Evolutionary conservation across 2,113 vertebrate genomes (phyloP).

Genomic region (Marcusenius ussheri): DNA sequence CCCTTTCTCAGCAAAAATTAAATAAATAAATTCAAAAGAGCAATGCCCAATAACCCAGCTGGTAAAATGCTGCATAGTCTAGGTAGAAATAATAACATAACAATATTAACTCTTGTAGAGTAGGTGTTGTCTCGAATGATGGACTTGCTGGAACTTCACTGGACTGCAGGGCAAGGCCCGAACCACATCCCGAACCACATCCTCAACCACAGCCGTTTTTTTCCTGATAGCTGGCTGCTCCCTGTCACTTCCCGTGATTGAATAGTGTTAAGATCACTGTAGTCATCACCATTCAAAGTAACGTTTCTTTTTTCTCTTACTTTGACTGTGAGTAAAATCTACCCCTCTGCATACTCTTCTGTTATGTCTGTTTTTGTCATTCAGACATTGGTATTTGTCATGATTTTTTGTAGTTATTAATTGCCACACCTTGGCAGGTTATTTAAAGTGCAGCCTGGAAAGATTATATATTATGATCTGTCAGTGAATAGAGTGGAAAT

Average conservation of each 20-base stretch:
- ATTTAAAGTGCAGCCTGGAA: neutral
- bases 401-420: neutral
- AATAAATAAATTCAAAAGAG: neutral
- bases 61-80: neutral
- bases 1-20: neutral
- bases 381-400: neutral
- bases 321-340: neutral
- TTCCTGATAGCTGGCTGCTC: constrained; percentile 1
- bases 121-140: neutral
- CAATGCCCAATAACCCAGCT: neutral
- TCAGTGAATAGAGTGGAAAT: neutral
- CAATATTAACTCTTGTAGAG: neutral
- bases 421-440: neutral
- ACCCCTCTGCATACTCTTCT: neutral
- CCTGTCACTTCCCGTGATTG: neutral
- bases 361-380: neutral
- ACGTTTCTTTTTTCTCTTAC: neutral
- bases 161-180: neutral
- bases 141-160: neutral
- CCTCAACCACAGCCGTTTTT: neutral
- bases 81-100: neutral
- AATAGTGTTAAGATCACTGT: neutral
- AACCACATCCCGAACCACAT: neutral
- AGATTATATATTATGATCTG: neutral
- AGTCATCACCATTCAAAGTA: neutral